These are phyloP conservation scores for Pseudomyrmex dendroicus DNA, from an alignment of 1,140 invertebrate genomes.

Conservation along the genomic window DNA sequence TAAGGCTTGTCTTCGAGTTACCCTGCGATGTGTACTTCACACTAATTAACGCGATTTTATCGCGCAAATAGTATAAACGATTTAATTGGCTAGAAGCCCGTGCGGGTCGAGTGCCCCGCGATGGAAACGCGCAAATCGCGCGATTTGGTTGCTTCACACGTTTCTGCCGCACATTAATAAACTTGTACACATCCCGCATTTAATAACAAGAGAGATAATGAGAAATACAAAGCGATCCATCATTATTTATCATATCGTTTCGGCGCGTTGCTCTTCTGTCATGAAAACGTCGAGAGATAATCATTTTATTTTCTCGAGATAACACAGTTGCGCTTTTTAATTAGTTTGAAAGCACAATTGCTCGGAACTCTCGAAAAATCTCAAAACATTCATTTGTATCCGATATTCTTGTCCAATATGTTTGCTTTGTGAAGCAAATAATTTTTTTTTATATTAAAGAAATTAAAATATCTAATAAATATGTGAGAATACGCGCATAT, in stretches of 20 bases:
- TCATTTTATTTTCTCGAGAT: constrained; percentile 1
- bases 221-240: background rate
- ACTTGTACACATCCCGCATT: background rate
- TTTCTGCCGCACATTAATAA: background rate
- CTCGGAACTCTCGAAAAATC: no score
- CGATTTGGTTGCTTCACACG: background rate
- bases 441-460: background rate
- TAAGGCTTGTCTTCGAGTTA: background rate
- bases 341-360: no score
- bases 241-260: constrained; percentile 4
- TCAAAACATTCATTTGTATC: no score
- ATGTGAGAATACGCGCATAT: background rate
- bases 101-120: background rate
- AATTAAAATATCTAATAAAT: background rate
- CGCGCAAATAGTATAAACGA: background rate
- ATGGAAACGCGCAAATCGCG: background rate
- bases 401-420: no score
- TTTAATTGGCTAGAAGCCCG: background rate
- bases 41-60: constrained; percentile 3
- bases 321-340: background rate
- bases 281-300: background rate
- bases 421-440: no score
- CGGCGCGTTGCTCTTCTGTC: background rate
- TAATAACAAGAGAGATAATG: background rate
- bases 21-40: background rate